phyloP scores from a whole-genome alignment of 2,888 invertebrate species.

The Caenorhabditis zanzibari region DNA sequence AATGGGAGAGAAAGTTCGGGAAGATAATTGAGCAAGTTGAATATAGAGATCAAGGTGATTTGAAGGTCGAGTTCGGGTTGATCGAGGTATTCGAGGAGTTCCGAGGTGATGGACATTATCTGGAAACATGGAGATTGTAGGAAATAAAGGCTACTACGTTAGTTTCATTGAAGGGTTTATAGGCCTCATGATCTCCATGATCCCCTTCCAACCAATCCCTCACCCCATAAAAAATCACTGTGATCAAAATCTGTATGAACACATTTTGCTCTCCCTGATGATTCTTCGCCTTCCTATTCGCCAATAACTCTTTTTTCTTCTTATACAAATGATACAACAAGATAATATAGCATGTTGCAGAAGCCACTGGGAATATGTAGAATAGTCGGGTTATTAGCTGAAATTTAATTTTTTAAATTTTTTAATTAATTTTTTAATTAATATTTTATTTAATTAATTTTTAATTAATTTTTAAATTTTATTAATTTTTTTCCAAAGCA shows the following conservation, averaged over 20 bases:
- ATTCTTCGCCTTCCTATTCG: neutral
- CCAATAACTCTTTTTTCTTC: neutral
- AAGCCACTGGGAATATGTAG: neutral
- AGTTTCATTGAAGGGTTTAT: too few species aligned
- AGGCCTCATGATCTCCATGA: neutral
- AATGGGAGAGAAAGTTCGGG: slow-evolving; percentile 18
- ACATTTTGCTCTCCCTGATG: slow-evolving; percentile 11
- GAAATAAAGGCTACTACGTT: too few species aligned
- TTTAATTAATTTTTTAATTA: too few species aligned
- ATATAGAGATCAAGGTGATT: neutral
- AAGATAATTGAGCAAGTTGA: slow-evolving; percentile 21
- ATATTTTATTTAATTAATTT: too few species aligned
- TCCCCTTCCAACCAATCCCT: too few species aligned
- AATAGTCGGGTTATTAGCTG: slow-evolving; percentile 4
- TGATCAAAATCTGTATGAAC: slow-evolving; percentile 12
- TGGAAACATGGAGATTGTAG: neutral
- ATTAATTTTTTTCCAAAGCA: neutral
- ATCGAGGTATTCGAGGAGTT: neutral
- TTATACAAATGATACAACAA: neutral
- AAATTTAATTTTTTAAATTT: neutral
- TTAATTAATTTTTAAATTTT: too few species aligned
- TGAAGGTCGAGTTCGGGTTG: neutral
- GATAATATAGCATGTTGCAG: neutral
- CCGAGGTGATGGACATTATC: neutral
- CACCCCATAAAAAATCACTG: slow-evolving; percentile 16